Evolutionary conservation across 2,113 vertebrate genomes (phyloP), one percentile per base, ranked within the genome.

Genomic region (Tachycineta bicolor): DNA sequence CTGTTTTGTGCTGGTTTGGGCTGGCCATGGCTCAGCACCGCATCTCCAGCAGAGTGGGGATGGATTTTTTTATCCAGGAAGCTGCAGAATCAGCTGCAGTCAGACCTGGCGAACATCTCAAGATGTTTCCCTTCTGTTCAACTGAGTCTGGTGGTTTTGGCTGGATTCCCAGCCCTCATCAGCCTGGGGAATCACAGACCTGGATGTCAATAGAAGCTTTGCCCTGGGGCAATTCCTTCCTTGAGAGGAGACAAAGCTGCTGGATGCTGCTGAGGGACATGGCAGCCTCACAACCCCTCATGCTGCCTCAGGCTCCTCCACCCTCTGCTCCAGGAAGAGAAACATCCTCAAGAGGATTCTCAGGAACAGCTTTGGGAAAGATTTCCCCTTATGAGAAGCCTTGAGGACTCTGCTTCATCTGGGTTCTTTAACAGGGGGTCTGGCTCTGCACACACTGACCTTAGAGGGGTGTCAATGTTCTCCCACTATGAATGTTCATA

Each of bases 281-380:
- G 8, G 16, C 85, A 49, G 34, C 17, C 28, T 70, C 10, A 0
- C 8, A 43, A 9, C 10, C 29, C 12, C 1, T 15, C 12, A 0
- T 2, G n/a, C 52, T 91, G 90, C 93, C 76, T 47, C 52, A 0
- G 2, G 58, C 64, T 65, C 68, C 78, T 73, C 80, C 58, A 75
- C 44, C 82, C 16, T 71, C 77, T 62, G 39, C 31, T 85, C 53
- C 82, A 50, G 65, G n/a, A 73, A 24, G 29, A n/a, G 5, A 82
- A 94, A 92, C 60, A 62, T 80, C 70, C 90, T 68, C 52, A 24
- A 50, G 58, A 85, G 14, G 53, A 52, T 95, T 87, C 84, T 85
- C 44, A 79, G 82, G 90, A 95, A 87, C 19, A 84, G 10, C 16
- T 28, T 85, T 37, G 64, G 55, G 71, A 70, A 95, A 86, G 58